Base-by-base conservation (phyloP, 2,888 invertebrate genomes). In the Onthophagus sagittarius region DNA sequence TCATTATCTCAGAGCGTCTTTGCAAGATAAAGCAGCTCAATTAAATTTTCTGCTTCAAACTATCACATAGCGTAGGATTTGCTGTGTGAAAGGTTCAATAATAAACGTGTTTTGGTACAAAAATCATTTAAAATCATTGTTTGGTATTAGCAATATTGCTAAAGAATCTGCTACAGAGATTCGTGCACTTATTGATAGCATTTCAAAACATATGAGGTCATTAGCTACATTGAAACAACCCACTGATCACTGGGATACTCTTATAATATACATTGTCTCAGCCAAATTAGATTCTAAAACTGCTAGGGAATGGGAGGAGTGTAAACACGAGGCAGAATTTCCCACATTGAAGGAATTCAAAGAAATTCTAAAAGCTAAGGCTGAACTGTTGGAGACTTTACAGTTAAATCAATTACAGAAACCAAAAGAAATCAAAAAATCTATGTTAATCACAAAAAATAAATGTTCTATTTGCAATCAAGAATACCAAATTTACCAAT, bases 1-100 rank as follows among this genome's bases (percentile, higher is more conserved):
- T 64, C 64, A 64, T 64, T 64, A 64, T 23, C 14, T 64, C 15
- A 64, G 13, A 64, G 64, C 64, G 2, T 64, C 64, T n/a, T n/a
- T 64, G 14, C 15, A 9, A 4, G 64, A 23, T 13, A 64, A 9
- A 13, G 64, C 33, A 14, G 39, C 15, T 63, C 69, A 14, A 15
- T 78, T 9, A 75, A 76, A 71, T 76, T 77, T 39, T 73, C 75
- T 0, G 23, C 74, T 9, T 62, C 32, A 7, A 77, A 78, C 62
- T 77, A 77, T 69, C 0, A 1, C 3, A 63, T 75, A 13, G 78
- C 78, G n/a, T 77, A 77, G 77, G 74, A 77, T 15, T 65, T 77
- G 62, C 64, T 77, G n/a, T 62, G 73, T 11, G 71, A 76, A 32
- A 64, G 76, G 13, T 77, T 63, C 63, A 70, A 75, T 67, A 77